Conservation (phyloP, 2,888 invertebrate genomes). For the Chirona hameri region DNA sequence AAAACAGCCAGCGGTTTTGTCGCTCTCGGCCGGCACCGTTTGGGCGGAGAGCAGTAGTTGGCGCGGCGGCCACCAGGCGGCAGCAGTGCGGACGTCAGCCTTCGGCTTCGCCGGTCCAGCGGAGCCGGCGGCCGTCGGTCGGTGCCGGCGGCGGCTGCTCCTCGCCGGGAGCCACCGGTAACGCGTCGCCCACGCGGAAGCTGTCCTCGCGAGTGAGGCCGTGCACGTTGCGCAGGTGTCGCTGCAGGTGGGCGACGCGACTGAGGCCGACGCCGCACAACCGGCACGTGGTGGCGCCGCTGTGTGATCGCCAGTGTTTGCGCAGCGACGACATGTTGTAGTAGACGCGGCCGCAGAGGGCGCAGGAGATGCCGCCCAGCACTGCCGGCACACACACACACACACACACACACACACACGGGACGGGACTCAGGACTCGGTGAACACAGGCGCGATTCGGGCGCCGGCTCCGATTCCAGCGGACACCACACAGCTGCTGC, state of each 20-base stretch:
- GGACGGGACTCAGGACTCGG: too few species aligned
- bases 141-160: too few species aligned
- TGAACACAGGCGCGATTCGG: not conserved
- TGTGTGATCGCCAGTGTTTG: constrained; percentile 11
- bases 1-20: too few species aligned
- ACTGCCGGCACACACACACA: too few species aligned
- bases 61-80: too few species aligned
- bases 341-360: not conserved
- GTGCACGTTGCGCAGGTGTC: constrained; percentile 26
- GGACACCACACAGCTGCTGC: too few species aligned
- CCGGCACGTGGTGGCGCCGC: constrained; percentile 11
- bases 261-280: not conserved
- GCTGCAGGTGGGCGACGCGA: constrained; percentile 8
- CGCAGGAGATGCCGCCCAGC: not conserved
- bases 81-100: too few species aligned
- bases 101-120: not conserved
- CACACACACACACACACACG: too few species aligned
- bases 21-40: too few species aligned
- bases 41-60: too few species aligned
- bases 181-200: not conserved
- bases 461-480: too few species aligned
- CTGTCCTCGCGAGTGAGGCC: not conserved
- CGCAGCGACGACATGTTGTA: not conserved
- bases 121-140: not conserved
- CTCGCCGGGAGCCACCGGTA: too few species aligned